phyloP scores from a whole-genome alignment of 1,140 invertebrate genomes.

The Planococcus citri region DNA sequence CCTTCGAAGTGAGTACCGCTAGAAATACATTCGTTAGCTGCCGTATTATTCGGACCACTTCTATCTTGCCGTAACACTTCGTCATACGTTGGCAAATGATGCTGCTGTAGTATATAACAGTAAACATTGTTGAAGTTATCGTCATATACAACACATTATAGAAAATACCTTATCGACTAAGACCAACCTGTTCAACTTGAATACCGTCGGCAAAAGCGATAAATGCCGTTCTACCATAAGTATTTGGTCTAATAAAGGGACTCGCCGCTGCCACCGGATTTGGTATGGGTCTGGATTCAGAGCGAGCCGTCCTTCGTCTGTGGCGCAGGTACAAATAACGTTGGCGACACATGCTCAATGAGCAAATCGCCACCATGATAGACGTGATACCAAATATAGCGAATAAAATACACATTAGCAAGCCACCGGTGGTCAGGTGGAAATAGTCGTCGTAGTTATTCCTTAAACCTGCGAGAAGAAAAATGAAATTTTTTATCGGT shows the following conservation, averaged over 20 bases:
- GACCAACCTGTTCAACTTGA: constrained; percentile 32
- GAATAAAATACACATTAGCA: not conserved
- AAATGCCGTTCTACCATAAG: constrained; percentile 35
- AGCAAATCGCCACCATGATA: not conserved
- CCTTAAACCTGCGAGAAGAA: not conserved
- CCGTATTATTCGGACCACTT: not conserved
- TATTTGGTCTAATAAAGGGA: not conserved
- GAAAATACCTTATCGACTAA: too few relatives aligned
- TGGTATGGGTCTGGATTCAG: not conserved
- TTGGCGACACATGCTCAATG: not conserved
- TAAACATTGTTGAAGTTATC: too few relatives aligned
- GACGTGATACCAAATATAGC: not conserved
- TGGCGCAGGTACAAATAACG: not conserved
- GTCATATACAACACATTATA: too few relatives aligned
- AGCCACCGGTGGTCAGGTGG: not conserved
- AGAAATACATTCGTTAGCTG: not conserved
- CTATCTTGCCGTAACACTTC: not conserved
- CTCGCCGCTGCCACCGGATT: not conserved
- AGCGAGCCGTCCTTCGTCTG: not conserved
- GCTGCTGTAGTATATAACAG: not conserved
- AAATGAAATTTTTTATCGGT: too few relatives aligned
- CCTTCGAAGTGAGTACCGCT: not conserved
- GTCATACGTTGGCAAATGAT: not conserved
- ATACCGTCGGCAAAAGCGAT: constrained; percentile 39
- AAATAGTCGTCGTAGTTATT: not conserved